Evolutionary conservation across 2,888 invertebrate genomes (phyloP).

Genomic region (Nematopogon swammerdamellus): DNA sequence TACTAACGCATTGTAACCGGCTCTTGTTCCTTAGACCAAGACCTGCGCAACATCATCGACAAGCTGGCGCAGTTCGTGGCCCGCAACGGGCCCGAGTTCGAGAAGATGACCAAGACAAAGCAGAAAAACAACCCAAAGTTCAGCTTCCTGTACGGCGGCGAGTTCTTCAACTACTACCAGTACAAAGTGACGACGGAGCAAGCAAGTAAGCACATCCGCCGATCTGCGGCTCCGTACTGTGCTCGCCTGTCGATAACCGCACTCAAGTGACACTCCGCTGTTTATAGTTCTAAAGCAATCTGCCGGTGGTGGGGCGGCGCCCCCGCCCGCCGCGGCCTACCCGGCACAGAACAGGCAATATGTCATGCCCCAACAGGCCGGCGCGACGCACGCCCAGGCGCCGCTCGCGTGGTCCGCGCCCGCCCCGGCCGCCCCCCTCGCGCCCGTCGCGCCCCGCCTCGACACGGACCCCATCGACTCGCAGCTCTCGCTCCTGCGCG

Average conservation of each 20-base stretch:
- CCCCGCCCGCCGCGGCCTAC: slow-evolving; percentile 51
- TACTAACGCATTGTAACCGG: not conserved
- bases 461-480: slow-evolving; percentile 61
- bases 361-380: slow-evolving; percentile 57
- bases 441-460: slow-evolving; percentile 22
- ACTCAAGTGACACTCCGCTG: slow-evolving; percentile 54
- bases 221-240: slow-evolving; percentile 15
- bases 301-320: slow-evolving; percentile 50
- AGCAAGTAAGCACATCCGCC: slow-evolving; percentile 71
- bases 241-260: slow-evolving; percentile 39
- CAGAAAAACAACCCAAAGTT: slow-evolving; percentile 98
- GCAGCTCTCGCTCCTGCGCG: slow-evolving; percentile 80
- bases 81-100: slow-evolving; percentile 98
- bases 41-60: slow-evolving; percentile 96
- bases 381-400: slow-evolving; percentile 41
- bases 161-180: slow-evolving; percentile 94
- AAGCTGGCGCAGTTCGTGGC: slow-evolving; percentile 99
- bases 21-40: slow-evolving; percentile 65
- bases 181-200: slow-evolving; percentile 94
- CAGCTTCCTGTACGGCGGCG: slow-evolving; percentile 95
- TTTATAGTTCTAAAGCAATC: slow-evolving; percentile 76
- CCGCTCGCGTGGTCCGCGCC: slow-evolving; percentile 54
- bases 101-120: slow-evolving; percentile 97
- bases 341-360: slow-evolving; percentile 58
- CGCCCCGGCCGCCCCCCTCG: slow-evolving; percentile 38